Evolutionary conservation across 2,888 invertebrate genomes (phyloP), one percentile per base, ranked within the genome.

Genomic region (Xestia xanthographa): DNA sequence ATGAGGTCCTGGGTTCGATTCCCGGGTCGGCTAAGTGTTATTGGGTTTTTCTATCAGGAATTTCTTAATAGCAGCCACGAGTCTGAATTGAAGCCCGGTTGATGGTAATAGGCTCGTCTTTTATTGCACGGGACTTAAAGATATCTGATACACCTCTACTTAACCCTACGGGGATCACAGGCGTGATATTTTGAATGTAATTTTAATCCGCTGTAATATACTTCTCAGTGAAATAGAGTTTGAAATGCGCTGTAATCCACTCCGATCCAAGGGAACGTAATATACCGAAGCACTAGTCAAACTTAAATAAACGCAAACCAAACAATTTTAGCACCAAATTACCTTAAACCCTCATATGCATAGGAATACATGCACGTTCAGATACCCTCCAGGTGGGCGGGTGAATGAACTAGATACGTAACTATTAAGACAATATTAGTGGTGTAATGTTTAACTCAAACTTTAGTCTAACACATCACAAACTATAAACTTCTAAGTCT

Each of bases 401-500:
- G n/a, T 58, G 14, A 14, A 41, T 50, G 22, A 65, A 68, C 48
- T 58, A 9, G 56, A 5, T 14, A 11, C 3, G 2, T 3, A 12
- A 53, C 50, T 67, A 22, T 14, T 62, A 62, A 70, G 1, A 60
- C 22, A 43, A 48, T 41, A 71, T 34, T 41, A 17, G 12, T 8
- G 5, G 9, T 34, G 38, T 38, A 38, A 9, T 60, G 20, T 45
- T 38, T 5, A 65, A 12, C 41, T 34, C 14, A 43, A 50, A 65
- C n/a, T 50, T 56, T 14, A 60, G 12, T 2, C 4, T 29, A 73
- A 53, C 38, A 72, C 11, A 38, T 45, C 9, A 17, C 22, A 29
- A 62, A 73, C 45, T 34, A 43, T 26, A 56, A 56, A 22, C 20
- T 56, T 43, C 43, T 9, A 67, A 29, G n/a, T 29, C 63, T 63